phyloP scores from a whole-genome alignment of 2,797 vertebrate species.

The Muraenolepis orangiensis region DNA sequence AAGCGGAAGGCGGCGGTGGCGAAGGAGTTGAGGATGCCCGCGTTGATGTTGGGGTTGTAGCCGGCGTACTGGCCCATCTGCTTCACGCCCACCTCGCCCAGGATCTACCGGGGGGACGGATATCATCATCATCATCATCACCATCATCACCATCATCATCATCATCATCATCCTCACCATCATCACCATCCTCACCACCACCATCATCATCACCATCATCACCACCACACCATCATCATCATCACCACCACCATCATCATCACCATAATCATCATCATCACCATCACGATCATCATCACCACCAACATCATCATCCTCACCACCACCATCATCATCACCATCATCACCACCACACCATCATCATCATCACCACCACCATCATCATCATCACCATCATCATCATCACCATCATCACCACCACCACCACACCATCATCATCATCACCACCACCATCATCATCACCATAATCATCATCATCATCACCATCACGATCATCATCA shows the following conservation, averaged over 20 bases:
- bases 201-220: not conserved
- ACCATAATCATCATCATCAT: not conserved
- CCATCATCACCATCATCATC: not conserved
- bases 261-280: too few species aligned
- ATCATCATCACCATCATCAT: not conserved
- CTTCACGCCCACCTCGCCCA: slow-evolving; percentile 90
- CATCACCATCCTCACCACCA: too few species aligned
- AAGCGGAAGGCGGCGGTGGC: slow-evolving; percentile 97
- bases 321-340: not conserved
- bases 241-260: not conserved
- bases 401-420: not conserved
- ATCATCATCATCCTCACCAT: too few species aligned
- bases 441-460: not conserved
- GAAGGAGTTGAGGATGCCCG: slow-evolving; percentile 89
- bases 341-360: too few species aligned
- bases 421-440: not conserved
- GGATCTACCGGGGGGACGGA: slow-evolving; percentile 66
- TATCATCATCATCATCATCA: not conserved
- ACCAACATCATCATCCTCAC: not conserved
- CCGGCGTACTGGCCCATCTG: slow-evolving; percentile 84
- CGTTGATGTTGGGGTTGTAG: slow-evolving; percentile 90
- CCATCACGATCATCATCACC: not conserved
- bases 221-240: too few species aligned
- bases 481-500: not conserved
- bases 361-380: not conserved